Percentiles rank a stretch among this genome's conserved stretches.
Evolutionary conservation across 1,140 invertebrate genomes (phyloP).

Genomic region (Halictus rubicundus): DNA sequence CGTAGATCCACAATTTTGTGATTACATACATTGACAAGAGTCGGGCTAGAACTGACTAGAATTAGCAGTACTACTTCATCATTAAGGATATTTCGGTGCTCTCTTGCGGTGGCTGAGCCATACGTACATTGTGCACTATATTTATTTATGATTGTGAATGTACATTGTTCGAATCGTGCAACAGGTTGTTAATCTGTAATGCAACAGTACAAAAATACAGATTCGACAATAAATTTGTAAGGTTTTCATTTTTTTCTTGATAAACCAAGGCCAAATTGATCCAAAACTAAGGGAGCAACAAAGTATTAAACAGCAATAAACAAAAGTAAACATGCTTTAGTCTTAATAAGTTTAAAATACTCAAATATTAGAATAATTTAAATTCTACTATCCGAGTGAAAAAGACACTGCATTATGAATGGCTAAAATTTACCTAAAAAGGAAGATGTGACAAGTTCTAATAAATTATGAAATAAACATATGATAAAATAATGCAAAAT

Average conservation of each 20-base stretch:
- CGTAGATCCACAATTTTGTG: constrained; percentile 70
- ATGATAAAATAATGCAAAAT: constrained; percentile 13
- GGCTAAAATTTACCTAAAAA: not conserved
- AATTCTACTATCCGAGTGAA: not conserved
- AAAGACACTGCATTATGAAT: not conserved
- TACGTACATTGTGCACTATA: constrained; percentile 33
- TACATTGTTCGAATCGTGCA: constrained; percentile 48
- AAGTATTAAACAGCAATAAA: constrained; percentile 35
- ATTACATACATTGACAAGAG: constrained; percentile 62
- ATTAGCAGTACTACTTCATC: constrained; percentile 40
- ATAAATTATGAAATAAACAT: constrained; percentile 11
- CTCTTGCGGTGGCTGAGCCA: constrained; percentile 52
- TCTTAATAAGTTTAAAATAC: not conserved
- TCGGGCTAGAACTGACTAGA: constrained; percentile 33
- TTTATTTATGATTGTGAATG: constrained; percentile 69
- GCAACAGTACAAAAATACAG: constrained; percentile 56
- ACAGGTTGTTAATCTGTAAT: constrained; percentile 46
- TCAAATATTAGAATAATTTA: constrained; percentile 7
- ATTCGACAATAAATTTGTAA: constrained; percentile 54
- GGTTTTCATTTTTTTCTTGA: constrained; percentile 21
- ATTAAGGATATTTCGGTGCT: constrained; percentile 50
- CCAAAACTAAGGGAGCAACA: no score
- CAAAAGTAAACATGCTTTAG: not conserved
- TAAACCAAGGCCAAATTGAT: not conserved
- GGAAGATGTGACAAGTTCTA: not conserved